Base-by-base conservation (phyloP, 2,797 vertebrate genomes). In the Ficedula albicollis region DNA sequence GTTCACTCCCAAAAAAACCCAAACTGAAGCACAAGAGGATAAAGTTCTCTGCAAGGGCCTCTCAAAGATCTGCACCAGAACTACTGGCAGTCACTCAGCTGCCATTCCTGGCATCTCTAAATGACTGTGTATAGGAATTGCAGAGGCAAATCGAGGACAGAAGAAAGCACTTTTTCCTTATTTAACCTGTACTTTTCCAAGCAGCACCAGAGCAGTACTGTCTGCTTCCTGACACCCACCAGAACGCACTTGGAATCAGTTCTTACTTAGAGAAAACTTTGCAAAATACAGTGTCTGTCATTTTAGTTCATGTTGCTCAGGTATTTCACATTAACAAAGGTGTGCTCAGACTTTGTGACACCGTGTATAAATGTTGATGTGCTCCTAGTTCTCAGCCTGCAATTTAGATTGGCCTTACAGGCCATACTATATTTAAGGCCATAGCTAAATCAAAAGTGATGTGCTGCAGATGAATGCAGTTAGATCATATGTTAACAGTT, bases 21-120 rank as follows among this genome's bases (percentile, higher is more conserved):
- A 76, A 89, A 86, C 78, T 66, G 62, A 60, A 76, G 67, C 7
- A 91, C 55, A 84, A 62, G 87, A 91, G 68, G 74, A 84, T 90
- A 82, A 85, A 83, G 85, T 63, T 90, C 86, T 55, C 60, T 73
- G 68, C 70, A 81, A 89, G 34, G 27, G 39, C 51, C 60, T 66
- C 39, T 12, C 23, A 36, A 30, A 87, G 81, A 72, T n/a, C 64
- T 64, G 41, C 14, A 26, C 14, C 62, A 27, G 34, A 63, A 11
- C 46, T 48, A 26, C 54, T 43, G 39, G 69, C 55, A 76, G 49
- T 48, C 41, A 56, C 30, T 51, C 15, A 16, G 59, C 56, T 94
- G 59, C 95, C 85, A 93, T 84, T 44, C 46, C 15, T 77, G 76
- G 39, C 66, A 54, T 66, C 55, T 84, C 68, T 63, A 41, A 15